Evolutionary conservation across 2,113 vertebrate species (phyloP).

Genomic region (Geococcyx californianus): DNA sequence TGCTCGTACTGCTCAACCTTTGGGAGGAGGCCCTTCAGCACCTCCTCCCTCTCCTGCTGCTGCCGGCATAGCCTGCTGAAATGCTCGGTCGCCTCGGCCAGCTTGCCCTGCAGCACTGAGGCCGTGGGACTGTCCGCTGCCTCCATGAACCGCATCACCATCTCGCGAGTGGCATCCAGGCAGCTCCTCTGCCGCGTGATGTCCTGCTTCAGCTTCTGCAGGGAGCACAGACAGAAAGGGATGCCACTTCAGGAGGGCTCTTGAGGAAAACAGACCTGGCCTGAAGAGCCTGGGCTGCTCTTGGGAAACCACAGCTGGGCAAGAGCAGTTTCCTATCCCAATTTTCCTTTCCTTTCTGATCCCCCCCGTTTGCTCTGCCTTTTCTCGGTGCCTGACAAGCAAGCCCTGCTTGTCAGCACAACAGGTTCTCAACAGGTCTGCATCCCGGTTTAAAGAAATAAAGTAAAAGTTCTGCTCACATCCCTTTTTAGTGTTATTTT

Average conservation of each 20-base stretch:
- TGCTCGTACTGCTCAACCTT: constrained; percentile 89
- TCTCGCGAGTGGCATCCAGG: constrained; percentile 89
- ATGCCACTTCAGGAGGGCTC: neutral
- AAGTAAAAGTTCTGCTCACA: neutral
- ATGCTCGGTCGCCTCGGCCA: constrained; percentile 78
- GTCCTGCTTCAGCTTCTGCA: constrained; percentile 93
- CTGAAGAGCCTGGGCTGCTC: neutral
- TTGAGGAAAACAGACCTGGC: neutral
- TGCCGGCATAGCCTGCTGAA: constrained; percentile 80
- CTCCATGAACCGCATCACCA: constrained; percentile 84
- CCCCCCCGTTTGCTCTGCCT: neutral
- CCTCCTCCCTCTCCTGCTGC: constrained; percentile 82
- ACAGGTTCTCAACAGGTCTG: neutral
- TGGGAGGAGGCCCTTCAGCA: constrained; percentile 84
- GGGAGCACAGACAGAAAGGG: neutral
- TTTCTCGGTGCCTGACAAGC: fast-evolving
- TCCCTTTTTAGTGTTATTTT: neutral
- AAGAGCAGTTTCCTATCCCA: neutral
- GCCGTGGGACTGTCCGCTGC: constrained; percentile 83
- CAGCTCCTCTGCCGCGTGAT: constrained; percentile 90
- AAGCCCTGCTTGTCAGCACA: neutral
- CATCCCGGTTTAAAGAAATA: neutral
- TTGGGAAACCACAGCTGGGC: neutral
- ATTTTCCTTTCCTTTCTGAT: neutral
- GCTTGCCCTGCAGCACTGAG: constrained; percentile 81